phyloP scores from a whole-genome alignment of 2,113 vertebrate genomes.

The Talpa occidentalis region DNA sequence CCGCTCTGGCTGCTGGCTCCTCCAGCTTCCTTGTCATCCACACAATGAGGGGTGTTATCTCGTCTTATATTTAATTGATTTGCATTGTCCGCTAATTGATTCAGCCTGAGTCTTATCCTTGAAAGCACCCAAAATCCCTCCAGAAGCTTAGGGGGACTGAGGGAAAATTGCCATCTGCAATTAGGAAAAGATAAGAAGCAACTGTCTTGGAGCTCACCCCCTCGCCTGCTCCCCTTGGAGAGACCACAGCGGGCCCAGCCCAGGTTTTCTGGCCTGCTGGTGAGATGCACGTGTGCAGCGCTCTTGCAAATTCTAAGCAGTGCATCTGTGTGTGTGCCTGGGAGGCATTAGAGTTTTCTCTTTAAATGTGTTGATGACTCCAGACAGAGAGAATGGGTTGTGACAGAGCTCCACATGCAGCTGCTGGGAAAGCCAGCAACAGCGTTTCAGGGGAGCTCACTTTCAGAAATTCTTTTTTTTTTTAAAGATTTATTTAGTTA shows the following conservation, averaged over 20 bases:
- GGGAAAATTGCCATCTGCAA: not conserved
- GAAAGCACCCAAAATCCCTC: not conserved
- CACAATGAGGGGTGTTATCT: not conserved
- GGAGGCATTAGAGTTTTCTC: not conserved
- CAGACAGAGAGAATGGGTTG: not conserved
- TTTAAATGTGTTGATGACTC: not conserved
- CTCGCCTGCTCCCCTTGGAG: accelerated
- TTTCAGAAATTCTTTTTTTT: no score
- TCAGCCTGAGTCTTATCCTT: not conserved
- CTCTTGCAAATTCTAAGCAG: not conserved
- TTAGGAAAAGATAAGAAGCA: not conserved
- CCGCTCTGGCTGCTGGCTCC: not conserved
- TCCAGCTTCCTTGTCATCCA: not conserved
- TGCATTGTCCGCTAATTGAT: not conserved
- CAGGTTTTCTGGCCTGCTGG: not conserved
- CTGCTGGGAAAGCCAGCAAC: not conserved
- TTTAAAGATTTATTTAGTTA: no score
- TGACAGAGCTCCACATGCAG: not conserved
- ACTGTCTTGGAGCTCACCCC: no score
- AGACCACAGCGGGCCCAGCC: not conserved
- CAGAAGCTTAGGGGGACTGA: not conserved
- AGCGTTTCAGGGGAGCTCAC: not conserved
- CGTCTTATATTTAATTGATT: not conserved
- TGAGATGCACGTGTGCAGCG: not conserved
- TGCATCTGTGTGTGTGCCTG: not conserved